Base-by-base conservation (phyloP, 2,113 vertebrate species). In the Cryptoleucopteryx plumbea region DNA sequence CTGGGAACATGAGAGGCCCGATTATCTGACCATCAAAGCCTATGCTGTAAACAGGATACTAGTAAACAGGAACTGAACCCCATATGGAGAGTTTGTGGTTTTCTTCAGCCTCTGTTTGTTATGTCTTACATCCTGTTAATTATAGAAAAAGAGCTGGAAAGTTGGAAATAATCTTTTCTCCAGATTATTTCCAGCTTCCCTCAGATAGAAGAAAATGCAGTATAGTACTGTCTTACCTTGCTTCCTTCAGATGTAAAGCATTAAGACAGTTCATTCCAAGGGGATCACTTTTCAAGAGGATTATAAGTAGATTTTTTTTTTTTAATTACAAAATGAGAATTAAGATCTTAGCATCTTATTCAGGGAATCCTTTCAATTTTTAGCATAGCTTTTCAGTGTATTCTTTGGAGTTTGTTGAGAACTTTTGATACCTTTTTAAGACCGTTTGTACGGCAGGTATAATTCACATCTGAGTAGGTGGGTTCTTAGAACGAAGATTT, bases 101-200 rank as follows among this genome's bases (percentile, higher is more conserved):
- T 97, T 94, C 94, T 96, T 96, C 94, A 90, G 86, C 94, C 94
- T 97, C 92, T 97, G 96, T 97, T 97, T 98, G 97, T 97, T 97
- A 94, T 97, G 97, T 97, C 97, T 88, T 80, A 96, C 95, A 97
- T 97, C 97, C 97, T 97, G 97, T 94, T 97, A 97, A 97, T 98
- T 97, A 97, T 43, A 94, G 96, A 95, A 97, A 97, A 96, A 97
- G 94, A 95, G 97, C 94, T 97, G 97, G 97, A 96, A 96, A 97
- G 90, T 96, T 96, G 95, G 93, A 97, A 95, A 96, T 96, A 93
- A 96, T 93, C 95, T 94, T 97, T 96, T 92, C 95, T 95, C 71
- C 67, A 96, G 95, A 97, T 96, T 93, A 97, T 96, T 98, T 98
- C 96, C 97, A 96, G 96, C 90, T 94, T 96, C 74, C 67, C 82